A percentile compares a stretch with the other conserved stretches of the same genome.
These are phyloP conservation scores for Astreopora myriophthalma DNA, from an alignment of 64 coral and sea anemone species.

Conservation along the genomic window DNA sequence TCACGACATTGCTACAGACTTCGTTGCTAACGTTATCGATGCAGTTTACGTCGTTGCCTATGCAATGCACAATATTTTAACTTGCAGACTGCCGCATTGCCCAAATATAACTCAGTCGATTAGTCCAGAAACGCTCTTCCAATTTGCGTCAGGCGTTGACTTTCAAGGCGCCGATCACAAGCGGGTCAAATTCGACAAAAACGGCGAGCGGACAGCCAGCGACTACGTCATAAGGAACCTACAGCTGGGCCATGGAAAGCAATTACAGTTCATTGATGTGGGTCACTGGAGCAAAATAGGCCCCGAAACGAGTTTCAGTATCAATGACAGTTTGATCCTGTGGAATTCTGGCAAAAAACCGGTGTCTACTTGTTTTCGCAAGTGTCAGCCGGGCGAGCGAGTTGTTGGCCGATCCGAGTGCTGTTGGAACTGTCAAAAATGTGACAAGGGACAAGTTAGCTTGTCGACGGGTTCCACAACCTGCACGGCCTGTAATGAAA, in stretches of 20 bases:
- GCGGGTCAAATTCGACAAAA: conserved; percentile 58
- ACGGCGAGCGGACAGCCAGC: conserved; percentile 69
- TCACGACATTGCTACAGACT: conserved; percentile 47
- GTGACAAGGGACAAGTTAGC: conserved; percentile 82
- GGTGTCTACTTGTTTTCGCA: conserved; percentile 75
- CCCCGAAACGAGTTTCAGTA: conserved; percentile 12
- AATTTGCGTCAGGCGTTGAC: conserved; percentile 39
- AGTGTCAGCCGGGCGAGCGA: conserved; percentile 77
- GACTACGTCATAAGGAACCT: conserved; percentile 89
- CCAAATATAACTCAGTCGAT: conserved; percentile 1
- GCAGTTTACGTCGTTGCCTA: conserved; percentile 71
- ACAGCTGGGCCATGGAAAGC: conserved; percentile 6
- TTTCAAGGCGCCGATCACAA: conserved; percentile 65
- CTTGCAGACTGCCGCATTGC: conserved; percentile 54
- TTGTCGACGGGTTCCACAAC: background rate
- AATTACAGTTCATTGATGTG: conserved; percentile 35
- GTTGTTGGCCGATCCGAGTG: conserved; percentile 91
- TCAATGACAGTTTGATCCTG: conserved; percentile 65
- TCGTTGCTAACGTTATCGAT: conserved; percentile 82
- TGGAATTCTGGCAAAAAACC: conserved; percentile 79
- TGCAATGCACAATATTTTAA: conserved; percentile 70
- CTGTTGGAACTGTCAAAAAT: conserved; percentile 96
- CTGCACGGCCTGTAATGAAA: conserved; percentile 73
- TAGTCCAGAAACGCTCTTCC: conserved; percentile 35
- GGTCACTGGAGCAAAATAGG: conserved; percentile 60